Conservation (phyloP, 1,140 invertebrate species). For the Battus philenor region DNA sequence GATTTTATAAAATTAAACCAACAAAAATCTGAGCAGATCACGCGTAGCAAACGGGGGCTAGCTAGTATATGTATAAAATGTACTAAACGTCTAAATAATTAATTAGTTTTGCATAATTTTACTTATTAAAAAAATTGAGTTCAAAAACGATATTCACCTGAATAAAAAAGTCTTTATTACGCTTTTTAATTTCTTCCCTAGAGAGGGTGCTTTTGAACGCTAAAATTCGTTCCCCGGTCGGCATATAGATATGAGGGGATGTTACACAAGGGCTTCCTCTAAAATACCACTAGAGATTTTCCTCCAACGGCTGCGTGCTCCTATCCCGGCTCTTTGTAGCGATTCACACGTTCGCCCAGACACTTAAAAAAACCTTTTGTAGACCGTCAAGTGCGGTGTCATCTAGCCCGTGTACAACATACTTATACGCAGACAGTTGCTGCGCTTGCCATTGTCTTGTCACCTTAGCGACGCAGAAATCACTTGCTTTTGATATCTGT, state of each 20-base stretch:
- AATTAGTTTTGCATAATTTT: no score
- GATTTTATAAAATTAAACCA: no score
- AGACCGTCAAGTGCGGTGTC: conserved; percentile 12
- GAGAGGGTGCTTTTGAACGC: conserved; percentile 1
- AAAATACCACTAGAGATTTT: conserved; percentile 16
- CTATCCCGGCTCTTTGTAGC: conserved; percentile 11
- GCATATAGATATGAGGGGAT: conserved; percentile 18
- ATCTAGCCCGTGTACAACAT: conserved; percentile 7
- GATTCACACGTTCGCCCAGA: conserved; percentile 14
- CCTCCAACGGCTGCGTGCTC: neutral
- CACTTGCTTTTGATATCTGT: conserved; percentile 1
- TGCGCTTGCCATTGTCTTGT: conserved; percentile 3
- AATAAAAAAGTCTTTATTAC: neutral
- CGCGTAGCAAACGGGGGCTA: no score
- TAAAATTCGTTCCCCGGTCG: conserved; percentile 14
- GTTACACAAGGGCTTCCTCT: conserved; percentile 18
- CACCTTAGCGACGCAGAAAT: neutral
- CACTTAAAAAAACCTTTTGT: conserved; percentile 14
- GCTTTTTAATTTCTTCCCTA: conserved; percentile 1
- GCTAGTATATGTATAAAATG: no score
- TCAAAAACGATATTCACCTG: no score
- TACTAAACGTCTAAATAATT: no score
- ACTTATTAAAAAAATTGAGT: no score
- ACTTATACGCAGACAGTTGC: conserved; percentile 9
- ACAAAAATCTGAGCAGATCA: no score